These are phyloP conservation scores for Oryzaephilus surinamensis DNA, from an alignment of 1,140 invertebrate genomes.

Conservation along the genomic window DNA sequence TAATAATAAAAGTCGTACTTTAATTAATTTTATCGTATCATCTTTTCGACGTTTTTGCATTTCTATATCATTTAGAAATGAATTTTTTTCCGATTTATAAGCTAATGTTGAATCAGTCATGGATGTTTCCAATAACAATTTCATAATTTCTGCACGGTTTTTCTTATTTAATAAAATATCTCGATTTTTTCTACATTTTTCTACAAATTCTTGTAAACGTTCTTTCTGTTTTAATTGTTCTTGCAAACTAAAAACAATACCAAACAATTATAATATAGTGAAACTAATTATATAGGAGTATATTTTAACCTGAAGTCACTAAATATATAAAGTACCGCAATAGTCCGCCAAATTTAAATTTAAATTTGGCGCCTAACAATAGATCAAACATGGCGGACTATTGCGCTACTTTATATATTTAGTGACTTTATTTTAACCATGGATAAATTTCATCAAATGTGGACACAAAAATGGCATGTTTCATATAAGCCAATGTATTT, in stretches of 20 bases:
- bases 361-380: too few species aligned
- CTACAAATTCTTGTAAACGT: conserved; percentile 39
- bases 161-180: conserved; percentile 41
- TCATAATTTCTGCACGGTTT: conserved; percentile 43
- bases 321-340: too few species aligned
- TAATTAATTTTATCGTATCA: too few species aligned
- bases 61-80: not conserved
- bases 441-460: conserved; percentile 38
- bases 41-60: too few species aligned
- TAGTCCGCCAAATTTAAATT: too few species aligned
- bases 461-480: conserved; percentile 38
- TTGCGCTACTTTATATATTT: too few species aligned
- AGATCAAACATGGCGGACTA: too few species aligned
- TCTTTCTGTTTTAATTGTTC: conserved; percentile 44
- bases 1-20: not conserved
- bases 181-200: conserved; percentile 39
- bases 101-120: conserved; percentile 41
- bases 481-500: conserved; percentile 41
- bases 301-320: too few species aligned
- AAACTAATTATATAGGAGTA: conserved; percentile 11
- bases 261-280: conserved; percentile 2
- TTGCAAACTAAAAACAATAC: conserved; percentile 38
- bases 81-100: conserved; percentile 1
- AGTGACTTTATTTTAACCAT: too few species aligned
- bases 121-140: conserved; percentile 44